Base-by-base conservation (phyloP, 1,140 invertebrate genomes). In the Mesaphorura yosii region DNA sequence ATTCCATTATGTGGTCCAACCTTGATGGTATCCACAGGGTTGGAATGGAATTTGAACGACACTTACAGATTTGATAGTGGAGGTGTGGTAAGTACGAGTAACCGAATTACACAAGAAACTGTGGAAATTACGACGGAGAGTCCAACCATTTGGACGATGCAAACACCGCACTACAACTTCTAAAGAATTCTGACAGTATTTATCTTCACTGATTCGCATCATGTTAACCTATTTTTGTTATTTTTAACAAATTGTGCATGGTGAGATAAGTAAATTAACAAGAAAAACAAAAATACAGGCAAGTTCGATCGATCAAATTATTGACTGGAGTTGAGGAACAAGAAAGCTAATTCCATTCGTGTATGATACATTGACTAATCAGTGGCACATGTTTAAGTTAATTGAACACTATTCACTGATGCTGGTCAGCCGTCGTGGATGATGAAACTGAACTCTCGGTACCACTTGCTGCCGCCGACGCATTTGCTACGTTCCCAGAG, bases 1-100 rank as follows among this genome's bases (percentile, higher is more conserved):
- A 48, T 48, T 6, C 46, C 46, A 15, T 17, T 48, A 15, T 15
- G 27, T 37, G 46, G 46, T 6, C 12, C 46, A 17, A 48, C 46
- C 4, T 19, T 19, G 23, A 34, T 48, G 12, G 37, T n/a, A 31
- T 34, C 46, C 5, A 17, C 22, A 34, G 46, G 46, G 7, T 23
- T 48, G 5, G 6, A 17, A 6, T 48, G 46, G 46, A 26, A 48
- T 23, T 48, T 48, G 46, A 31, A 34, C 17, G 46, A 31, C 5
- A 10, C 5, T 5, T 14, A 14, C n/a, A 3, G 17, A 6, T 48
- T 48, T 34, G 5, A 22, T 3, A 6, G 5, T 6, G 23, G 29
- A 10, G 46, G 29, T 10, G 37, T 48, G 12, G 46, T 48, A 4
- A 34, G 26, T 23, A 48, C 46, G 4, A 48, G 28, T 22, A 48